phyloP scores from a whole-genome alignment of 1,140 invertebrate species.

The Scaptomyza pallida region DNA sequence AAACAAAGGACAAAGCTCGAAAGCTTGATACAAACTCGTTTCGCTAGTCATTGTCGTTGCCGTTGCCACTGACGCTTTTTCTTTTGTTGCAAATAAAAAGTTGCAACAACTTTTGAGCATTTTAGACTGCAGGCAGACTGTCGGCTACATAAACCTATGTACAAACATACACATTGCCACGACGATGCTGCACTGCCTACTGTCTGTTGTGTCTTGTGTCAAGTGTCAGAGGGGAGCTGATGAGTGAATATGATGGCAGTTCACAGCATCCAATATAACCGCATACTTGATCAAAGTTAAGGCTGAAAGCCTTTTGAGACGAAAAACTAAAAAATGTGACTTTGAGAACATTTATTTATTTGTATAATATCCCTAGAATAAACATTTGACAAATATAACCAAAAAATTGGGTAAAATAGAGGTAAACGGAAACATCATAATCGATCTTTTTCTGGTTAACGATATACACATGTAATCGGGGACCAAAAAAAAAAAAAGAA shows the following conservation, averaged over 20 bases:
- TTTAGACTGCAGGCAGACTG: slow-evolving; percentile 24
- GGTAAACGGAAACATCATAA: no score
- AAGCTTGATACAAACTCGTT: slow-evolving; percentile 36
- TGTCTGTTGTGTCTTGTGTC: slow-evolving; percentile 12
- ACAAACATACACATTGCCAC: no score
- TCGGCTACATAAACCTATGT: slow-evolving; percentile 11
- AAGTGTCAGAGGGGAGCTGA: slow-evolving; percentile 30
- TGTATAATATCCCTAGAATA: no score
- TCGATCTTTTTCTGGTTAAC: no score
- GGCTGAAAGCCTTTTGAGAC: not conserved
- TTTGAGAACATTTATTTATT: no score
- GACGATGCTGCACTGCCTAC: slow-evolving; percentile 4
- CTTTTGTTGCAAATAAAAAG: slow-evolving; percentile 55
- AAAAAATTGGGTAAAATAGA: no score
- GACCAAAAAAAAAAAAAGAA: no score
- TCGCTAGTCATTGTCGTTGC: slow-evolving; percentile 45
- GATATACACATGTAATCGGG: no score
- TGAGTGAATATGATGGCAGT: not conserved
- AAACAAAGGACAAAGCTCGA: slow-evolving; percentile 33
- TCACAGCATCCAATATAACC: slow-evolving; percentile 4
- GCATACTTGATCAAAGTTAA: slow-evolving; percentile 4
- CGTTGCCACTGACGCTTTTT: slow-evolving; percentile 51
- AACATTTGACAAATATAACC: no score
- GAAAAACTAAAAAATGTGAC: no score
- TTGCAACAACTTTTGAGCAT: slow-evolving; percentile 45